A percentile compares a stretch with the other conserved stretches of the same genome.
These are phyloP conservation scores for Uloborus diversus DNA, from an alignment of 1,140 invertebrate genomes.

Conservation along the genomic window DNA sequence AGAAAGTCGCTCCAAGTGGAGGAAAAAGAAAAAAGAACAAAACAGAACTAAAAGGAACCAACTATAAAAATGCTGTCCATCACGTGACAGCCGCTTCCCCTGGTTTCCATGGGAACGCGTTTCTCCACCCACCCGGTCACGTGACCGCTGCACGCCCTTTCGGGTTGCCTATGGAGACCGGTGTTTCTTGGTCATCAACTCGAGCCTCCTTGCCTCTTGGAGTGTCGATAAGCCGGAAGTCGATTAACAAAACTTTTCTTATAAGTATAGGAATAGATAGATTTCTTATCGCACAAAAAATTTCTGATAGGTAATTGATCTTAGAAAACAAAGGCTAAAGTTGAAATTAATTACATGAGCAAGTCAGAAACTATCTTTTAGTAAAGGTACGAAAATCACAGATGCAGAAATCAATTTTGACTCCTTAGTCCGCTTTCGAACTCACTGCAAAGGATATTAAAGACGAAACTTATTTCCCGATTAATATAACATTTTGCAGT, in stretches of 20 bases:
- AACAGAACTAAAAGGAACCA: background rate
- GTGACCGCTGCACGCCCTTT: slow-evolving; percentile 45
- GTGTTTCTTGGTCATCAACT: slow-evolving; percentile 22
- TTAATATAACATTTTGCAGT: no score
- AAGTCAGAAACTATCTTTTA: no score
- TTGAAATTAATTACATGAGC: no score
- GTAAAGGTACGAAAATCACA: no score
- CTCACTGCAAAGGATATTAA: no score
- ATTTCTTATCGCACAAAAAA: background rate
- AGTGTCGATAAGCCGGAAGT: slow-evolving; percentile 46
- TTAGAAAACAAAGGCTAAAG: background rate
- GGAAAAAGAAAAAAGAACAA: slow-evolving; percentile 7
- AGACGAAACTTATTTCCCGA: no score
- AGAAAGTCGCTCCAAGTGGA: slow-evolving; percentile 6
- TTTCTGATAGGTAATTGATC: background rate
- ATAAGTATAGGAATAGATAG: background rate
- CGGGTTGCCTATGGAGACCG: slow-evolving; percentile 41
- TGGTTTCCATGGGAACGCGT: slow-evolving; percentile 33
- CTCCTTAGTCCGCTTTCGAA: no score
- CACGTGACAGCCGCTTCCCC: slow-evolving; percentile 49
- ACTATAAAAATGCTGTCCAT: slow-evolving; percentile 12
- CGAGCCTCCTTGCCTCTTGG: slow-evolving; percentile 15
- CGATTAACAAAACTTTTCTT: background rate
- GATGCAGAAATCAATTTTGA: no score
- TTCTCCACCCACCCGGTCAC: slow-evolving; percentile 46